A percentile compares a stretch with the other conserved stretches of the same genome.
Conservation (phyloP, 2,888 invertebrate species). For the Metallyticus violacea region DNA sequence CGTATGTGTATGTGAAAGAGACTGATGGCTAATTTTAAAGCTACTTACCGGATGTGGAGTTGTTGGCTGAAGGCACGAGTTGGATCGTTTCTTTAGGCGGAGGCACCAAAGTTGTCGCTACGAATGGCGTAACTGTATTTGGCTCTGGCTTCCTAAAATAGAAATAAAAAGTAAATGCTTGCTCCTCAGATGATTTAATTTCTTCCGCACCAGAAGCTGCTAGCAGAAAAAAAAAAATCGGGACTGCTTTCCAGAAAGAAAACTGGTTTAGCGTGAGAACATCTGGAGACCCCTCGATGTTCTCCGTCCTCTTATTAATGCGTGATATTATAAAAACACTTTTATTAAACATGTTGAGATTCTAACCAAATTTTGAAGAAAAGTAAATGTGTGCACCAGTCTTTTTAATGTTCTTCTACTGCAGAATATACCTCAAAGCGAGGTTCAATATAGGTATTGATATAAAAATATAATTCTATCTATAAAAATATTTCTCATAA, state of each 20-base stretch:
- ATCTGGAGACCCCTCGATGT: background rate
- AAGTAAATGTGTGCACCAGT: too few species aligned
- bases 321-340: background rate
- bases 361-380: too few species aligned
- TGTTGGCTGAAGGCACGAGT: background rate
- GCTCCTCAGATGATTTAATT: background rate
- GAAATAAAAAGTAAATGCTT: background rate
- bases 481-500: too few species aligned
- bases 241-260: background rate
- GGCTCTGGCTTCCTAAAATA: background rate
- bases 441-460: too few species aligned
- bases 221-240: background rate
- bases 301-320: background rate
- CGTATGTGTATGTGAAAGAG: too few species aligned
- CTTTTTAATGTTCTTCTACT: too few species aligned
- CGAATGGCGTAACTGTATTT: constrained; percentile 8
- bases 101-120: constrained; percentile 17
- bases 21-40: background rate
- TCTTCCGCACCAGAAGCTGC: background rate
- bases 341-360: background rate
- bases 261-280: background rate
- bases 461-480: too few species aligned
- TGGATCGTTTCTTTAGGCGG: background rate
- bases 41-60: constrained; percentile 1
- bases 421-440: too few species aligned